Conservation (phyloP, 2,888 invertebrate genomes). For the Callyntrura sp. region DNA sequence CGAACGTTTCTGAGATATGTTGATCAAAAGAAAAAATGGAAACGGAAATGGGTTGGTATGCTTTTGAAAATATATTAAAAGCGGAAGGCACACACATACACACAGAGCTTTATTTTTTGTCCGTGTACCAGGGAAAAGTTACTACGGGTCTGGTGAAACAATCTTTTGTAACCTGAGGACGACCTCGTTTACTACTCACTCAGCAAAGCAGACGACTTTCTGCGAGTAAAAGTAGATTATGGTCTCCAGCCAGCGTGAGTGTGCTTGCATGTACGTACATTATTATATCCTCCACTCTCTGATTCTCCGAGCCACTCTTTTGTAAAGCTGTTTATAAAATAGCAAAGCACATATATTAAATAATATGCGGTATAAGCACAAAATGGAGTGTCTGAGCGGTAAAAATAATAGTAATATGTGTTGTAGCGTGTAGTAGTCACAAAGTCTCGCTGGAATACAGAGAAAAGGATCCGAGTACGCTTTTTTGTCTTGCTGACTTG, state of each 20-base stretch:
- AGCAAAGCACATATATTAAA: no score
- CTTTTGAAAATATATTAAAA: slow-evolving; percentile 71
- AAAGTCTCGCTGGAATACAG: slow-evolving; percentile 41
- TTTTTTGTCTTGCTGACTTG: slow-evolving; percentile 48
- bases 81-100: slow-evolving; percentile 35
- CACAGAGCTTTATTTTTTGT: background rate
- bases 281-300: background rate
- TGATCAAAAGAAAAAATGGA: slow-evolving; percentile 57
- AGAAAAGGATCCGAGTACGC: slow-evolving; percentile 32
- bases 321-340: background rate
- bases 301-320: background rate
- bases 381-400: background rate
- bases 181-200: slow-evolving; percentile 62
- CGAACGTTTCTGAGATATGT: slow-evolving; percentile 37
- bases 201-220: no score
- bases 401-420: slow-evolving; percentile 1
- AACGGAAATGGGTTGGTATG: slow-evolving; percentile 58
- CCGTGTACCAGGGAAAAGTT: background rate
- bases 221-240: slow-evolving; percentile 66
- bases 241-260: slow-evolving; percentile 5
- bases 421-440: slow-evolving; percentile 10
- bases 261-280: slow-evolving; percentile 21
- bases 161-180: slow-evolving; percentile 71
- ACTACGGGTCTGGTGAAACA: slow-evolving; percentile 27
- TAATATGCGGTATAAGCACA: background rate